Base-by-base conservation (phyloP, 2,888 invertebrate genomes). In the Tachina grossa region DNA sequence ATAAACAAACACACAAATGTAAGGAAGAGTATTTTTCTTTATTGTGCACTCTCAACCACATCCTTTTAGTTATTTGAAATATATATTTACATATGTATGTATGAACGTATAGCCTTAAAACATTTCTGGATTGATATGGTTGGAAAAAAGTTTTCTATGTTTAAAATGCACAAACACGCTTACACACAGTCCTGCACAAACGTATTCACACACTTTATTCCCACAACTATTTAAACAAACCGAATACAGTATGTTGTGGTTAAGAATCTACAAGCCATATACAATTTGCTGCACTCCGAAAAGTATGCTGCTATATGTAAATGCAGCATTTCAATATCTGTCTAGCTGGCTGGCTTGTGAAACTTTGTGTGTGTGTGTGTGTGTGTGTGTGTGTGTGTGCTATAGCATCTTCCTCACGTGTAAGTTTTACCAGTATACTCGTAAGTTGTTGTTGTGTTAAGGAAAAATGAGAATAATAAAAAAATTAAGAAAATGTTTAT, bases 61-160 rank as follows among this genome's bases (percentile, higher is more conserved):
- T 85, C 77, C 77, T 68, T 77, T 82, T 78, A 85, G 85, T 85
- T 82, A 78, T 82, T 74, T 78, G 69, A 78, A 85, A 85, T 82
- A 78, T 82, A 85, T 31, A 6, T n/a, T n/a, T n/a, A n/a, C n/a
- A n/a, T 31, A 31, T 31, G 31, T 82, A 85, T 31, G 31, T 31
- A 31, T 31, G 31, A 3, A 31, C 31, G 31, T 31, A 31, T 82
- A 69, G 74, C 85, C 82, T 78, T 82, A 78, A 85, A 78, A 49
- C 59, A 82, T 85, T 82, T 79, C 78, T 78, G 45, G 74, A 82
- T 74, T 83, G 66, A 68, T 61, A 53, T 71, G 78, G 19, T 45
- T 19, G n/a, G 9, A 53, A 80, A 79, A 66, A 57, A 59, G 51
- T 78, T 72, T 53, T 49, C 49, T 65, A 71, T 77, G 16, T 57